These are phyloP conservation scores for Cephalotes varians DNA, from an alignment of 2,888 invertebrate species.

Conservation along the genomic window DNA sequence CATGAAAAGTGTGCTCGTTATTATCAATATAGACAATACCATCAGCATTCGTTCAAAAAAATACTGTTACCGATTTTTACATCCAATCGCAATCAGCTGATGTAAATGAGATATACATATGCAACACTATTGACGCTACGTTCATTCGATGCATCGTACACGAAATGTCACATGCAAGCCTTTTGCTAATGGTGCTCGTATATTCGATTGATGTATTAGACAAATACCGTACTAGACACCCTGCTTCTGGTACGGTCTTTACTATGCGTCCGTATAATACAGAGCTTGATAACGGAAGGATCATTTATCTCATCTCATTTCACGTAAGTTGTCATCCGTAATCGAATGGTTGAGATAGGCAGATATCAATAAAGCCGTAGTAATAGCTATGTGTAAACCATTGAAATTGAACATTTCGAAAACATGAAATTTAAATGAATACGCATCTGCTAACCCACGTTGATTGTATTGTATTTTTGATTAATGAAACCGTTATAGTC, in stretches of 20 bases:
- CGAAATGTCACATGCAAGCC: conserved; percentile 23
- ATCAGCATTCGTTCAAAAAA: not conserved
- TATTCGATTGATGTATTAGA: conserved; percentile 15
- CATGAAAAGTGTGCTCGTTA: not conserved
- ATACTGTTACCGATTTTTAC: not conserved
- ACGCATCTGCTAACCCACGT: not conserved
- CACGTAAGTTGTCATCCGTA: not conserved
- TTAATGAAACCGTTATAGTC: not conserved
- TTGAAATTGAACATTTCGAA: not conserved
- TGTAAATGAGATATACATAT: not conserved
- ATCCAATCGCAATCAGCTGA: not conserved
- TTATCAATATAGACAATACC: not conserved
- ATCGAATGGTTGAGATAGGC: not conserved
- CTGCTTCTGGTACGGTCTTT: not conserved
- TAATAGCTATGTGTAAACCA: not conserved
- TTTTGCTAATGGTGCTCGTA: conserved; percentile 2
- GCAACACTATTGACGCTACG: not conserved
- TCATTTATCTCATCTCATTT: conserved; percentile 27
- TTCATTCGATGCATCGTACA: not conserved
- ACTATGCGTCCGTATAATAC: not conserved
- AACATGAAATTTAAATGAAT: not conserved
- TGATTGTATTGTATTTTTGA: conserved; percentile 7
- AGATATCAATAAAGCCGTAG: not conserved
- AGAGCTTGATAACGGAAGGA: not conserved
- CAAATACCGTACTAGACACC: conserved; percentile 11